Evolutionary conservation across 2,888 invertebrate genomes (phyloP), one percentile per base, ranked within the genome.

Genomic region (Mamestra brassicae): DNA sequence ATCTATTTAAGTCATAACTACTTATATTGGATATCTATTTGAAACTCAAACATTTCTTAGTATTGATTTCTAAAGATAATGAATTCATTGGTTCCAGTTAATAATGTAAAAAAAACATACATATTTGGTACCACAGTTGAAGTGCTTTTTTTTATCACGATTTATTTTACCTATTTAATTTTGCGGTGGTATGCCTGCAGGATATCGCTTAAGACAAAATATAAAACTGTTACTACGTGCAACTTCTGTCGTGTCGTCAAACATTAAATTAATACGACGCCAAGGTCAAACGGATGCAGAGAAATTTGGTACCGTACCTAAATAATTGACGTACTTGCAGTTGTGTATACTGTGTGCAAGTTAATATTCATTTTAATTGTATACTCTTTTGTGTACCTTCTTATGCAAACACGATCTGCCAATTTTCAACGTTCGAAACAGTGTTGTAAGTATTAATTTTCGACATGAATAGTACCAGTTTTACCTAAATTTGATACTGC

Each of bases 311-410:
- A 60, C 26, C 38, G 52, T 45, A 67, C 11, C n/a, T 66, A 50
- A 64, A 58, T 71, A 54, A 69, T 26, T 70, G 61, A 74, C 61
- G 11, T 70, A 50, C 26, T 50, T 67, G 61, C 84, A 84, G 54
- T 83, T 84, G 77, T 84, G 64, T 64, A 77, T 50, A 81, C 64
- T 47, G 42, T 45, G 13, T 50, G 61, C 17, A 68, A 69, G 52
- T 50, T 58, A 54, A 69, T 81, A 66, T 75, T 77, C 57, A 38
- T 52, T 52, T 15, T 17, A 62, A 52, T 61, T 66, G 15, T 50
- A 57, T 52, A 42, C 38, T 42, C 10, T 15, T 67, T 57, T 52
- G 42, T 69, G 15, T 69, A 58, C 26, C 2, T 61, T 15, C 34
- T 60, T 50, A 13, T 38, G 13, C 4, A 36, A 66, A 50, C 36